These are phyloP conservation scores for Montipora efflorescens DNA, from an alignment of 64 coral and sea anemone species.

Conservation along the genomic window DNA sequence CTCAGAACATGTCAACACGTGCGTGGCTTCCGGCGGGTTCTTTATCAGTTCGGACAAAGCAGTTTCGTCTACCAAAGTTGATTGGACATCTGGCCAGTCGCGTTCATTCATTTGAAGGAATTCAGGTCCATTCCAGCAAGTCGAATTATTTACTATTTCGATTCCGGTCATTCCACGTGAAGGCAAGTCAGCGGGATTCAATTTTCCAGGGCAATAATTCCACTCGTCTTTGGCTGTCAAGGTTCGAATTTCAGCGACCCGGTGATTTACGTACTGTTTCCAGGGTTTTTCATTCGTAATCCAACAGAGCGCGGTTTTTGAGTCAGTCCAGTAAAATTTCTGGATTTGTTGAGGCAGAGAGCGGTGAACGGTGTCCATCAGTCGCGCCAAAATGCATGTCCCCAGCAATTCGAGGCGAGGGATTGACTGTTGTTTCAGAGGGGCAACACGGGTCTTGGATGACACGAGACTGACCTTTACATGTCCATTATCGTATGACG, in stretches of 20 bases:
- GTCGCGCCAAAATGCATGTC: background rate
- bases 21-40: background rate
- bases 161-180: constrained; percentile 14
- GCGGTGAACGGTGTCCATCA: background rate
- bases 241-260: constrained; percentile 43
- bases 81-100: background rate
- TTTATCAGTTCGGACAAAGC: background rate
- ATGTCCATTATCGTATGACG: background rate
- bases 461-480: background rate
- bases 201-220: background rate
- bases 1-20: background rate
- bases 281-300: background rate
- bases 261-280: constrained; percentile 55
- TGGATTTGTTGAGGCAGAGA: background rate
- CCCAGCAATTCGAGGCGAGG: background rate
- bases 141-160: background rate
- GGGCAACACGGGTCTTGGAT: background rate
- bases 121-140: background rate
- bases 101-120: background rate
- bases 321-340: background rate
- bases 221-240: background rate
- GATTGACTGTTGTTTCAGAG: background rate
- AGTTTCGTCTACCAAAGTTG: background rate
- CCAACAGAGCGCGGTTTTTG: constrained; percentile 21
- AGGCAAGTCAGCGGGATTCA: too few relatives aligned